Conservation (phyloP, 2,797 vertebrate species). For the Sandelia bainsii region DNA sequence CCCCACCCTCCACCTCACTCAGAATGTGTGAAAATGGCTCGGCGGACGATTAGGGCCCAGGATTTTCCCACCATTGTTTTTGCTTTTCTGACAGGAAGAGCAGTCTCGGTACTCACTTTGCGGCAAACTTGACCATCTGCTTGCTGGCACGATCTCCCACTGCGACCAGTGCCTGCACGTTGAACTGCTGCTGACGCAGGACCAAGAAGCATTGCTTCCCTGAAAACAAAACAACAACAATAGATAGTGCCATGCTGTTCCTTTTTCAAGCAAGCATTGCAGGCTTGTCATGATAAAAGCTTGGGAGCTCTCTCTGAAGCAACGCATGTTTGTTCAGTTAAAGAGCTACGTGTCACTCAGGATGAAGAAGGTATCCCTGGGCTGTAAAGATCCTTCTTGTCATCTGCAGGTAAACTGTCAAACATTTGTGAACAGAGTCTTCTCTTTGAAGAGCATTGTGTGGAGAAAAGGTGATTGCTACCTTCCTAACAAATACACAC, state of each 20-base stretch:
- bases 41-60: slow-evolving; percentile 81
- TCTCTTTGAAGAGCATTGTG: slow-evolving; percentile 67
- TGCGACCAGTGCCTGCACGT: slow-evolving; percentile 96
- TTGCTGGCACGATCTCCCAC: slow-evolving; percentile 98
- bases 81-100: slow-evolving; percentile 90
- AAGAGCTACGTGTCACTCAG: background rate
- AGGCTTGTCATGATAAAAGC: slow-evolving; percentile 37
- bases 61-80: slow-evolving; percentile 98
- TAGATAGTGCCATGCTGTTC: slow-evolving; percentile 23
- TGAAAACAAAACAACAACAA: slow-evolving; percentile 78
- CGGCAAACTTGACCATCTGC: slow-evolving; percentile 99
- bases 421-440: slow-evolving; percentile 44
- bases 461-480: slow-evolving; percentile 60
- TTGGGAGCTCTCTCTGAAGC: slow-evolving; percentile 19
- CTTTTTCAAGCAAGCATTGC: slow-evolving; percentile 20
- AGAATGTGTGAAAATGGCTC: slow-evolving; percentile 93
- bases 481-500: slow-evolving; percentile 66
- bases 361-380: slow-evolving; percentile 1
- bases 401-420: slow-evolving; percentile 58
- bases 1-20: slow-evolving; percentile 44
- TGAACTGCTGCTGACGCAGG: slow-evolving; percentile 98
- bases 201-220: slow-evolving; percentile 99
- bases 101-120: slow-evolving; percentile 96
- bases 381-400: slow-evolving; percentile 27
- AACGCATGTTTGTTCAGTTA: slow-evolving; percentile 14